These are phyloP conservation scores for Micromys minutus DNA, from an alignment of 2,113 vertebrate genomes.

Conservation along the genomic window DNA sequence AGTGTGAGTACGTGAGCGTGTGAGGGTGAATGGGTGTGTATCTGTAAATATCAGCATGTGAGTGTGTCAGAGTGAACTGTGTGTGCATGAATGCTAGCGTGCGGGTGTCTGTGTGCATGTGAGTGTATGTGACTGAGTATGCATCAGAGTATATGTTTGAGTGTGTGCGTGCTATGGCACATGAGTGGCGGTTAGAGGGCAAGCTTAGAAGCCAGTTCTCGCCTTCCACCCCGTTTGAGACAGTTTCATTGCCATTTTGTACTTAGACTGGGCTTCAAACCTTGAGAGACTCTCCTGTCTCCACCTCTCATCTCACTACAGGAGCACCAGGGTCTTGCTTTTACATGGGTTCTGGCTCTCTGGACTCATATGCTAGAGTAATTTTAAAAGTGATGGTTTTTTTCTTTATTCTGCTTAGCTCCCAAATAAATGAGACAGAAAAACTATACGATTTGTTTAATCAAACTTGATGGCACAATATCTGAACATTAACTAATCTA, in stretches of 20 bases:
- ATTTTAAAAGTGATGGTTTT: no score
- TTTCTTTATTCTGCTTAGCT: no score
- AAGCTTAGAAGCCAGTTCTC: not conserved
- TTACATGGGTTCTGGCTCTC: not conserved
- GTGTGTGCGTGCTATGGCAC: not conserved
- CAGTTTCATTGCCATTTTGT: not conserved
- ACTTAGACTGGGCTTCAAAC: not conserved
- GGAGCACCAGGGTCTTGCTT: not conserved
- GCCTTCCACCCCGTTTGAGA: not conserved
- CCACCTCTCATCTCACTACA: not conserved
- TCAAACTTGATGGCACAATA: no score
- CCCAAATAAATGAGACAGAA: no score
- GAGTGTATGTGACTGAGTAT: not conserved
- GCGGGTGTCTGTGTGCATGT: not conserved
- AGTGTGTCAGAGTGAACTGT: not conserved
- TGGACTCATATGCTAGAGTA: not conserved
- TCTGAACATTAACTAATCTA: no score
- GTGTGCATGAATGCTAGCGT: not conserved
- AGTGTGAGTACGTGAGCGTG: not conserved
- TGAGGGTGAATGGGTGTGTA: not conserved
- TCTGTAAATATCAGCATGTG: not conserved
- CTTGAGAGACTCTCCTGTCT: not conserved
- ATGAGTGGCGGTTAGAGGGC: not conserved
- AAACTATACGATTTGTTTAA: no score
- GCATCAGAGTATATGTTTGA: not conserved